Conservation (phyloP, 2,797 vertebrate species). For the Pteropus rufus region DNA sequence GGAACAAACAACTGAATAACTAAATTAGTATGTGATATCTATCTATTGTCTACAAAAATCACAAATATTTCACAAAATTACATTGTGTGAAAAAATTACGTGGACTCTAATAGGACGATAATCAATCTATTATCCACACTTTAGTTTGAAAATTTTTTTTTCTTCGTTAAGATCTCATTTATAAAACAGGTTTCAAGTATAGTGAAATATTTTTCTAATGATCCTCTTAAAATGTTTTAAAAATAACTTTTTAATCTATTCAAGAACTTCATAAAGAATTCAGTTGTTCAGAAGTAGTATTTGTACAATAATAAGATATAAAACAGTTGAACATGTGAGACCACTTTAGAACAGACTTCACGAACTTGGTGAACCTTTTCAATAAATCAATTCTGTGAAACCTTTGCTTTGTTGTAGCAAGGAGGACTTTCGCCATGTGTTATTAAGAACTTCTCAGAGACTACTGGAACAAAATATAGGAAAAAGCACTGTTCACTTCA, state of each 20-base stretch:
- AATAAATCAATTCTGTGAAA: not conserved
- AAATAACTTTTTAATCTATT: not conserved
- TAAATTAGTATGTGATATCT: not conserved
- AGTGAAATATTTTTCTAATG: not conserved
- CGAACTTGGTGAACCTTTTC: not conserved
- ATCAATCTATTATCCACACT: not conserved
- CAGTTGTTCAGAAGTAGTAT: not conserved
- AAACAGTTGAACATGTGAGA: not conserved
- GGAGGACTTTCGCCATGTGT: not conserved
- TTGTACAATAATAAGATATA: not conserved
- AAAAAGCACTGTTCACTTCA: not conserved
- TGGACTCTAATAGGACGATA: not conserved
- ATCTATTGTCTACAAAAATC: not conserved
- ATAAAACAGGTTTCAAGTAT: not conserved
- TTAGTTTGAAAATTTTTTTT: not conserved
- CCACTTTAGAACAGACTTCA: not conserved
- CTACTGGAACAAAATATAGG: not conserved
- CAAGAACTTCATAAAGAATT: not conserved
- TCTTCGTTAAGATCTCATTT: not conserved
- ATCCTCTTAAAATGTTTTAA: not conserved
- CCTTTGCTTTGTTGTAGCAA: not conserved
- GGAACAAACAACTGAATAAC: not conserved
- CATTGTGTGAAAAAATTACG: not conserved
- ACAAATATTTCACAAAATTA: not conserved
- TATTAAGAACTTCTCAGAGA: not conserved